Percentiles rank a stretch among this genome's conserved stretches.
Evolutionary conservation across 2,888 invertebrate genomes (phyloP).

Genomic region (Spilosoma lubricipeda): DNA sequence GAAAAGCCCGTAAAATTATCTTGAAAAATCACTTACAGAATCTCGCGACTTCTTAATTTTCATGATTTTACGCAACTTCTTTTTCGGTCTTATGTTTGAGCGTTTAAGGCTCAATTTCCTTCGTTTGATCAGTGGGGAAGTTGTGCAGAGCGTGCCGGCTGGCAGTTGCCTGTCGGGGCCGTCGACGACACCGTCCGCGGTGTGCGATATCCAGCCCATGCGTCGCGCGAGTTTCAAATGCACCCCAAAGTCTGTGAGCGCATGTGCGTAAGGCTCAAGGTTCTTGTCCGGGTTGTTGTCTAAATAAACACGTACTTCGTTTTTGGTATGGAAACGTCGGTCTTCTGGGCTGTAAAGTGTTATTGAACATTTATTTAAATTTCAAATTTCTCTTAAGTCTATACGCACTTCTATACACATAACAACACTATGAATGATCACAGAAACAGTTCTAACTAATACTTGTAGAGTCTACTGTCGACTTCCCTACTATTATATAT

Average conservation of each 20-base stretch:
- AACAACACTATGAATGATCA: neutral
- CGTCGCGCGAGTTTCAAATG: conserved; percentile 78
- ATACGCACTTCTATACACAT: neutral
- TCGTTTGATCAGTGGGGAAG: conserved; percentile 68
- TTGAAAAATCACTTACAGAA: conserved; percentile 12
- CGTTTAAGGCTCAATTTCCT: conserved; percentile 62
- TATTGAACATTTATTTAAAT: neutral
- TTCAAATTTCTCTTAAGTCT: neutral
- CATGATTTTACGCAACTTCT: conserved; percentile 51
- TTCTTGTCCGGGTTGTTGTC: conserved; percentile 58
- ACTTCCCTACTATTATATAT: too few species aligned
- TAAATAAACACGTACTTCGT: conserved; percentile 75
- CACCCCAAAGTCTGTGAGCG: conserved; percentile 77
- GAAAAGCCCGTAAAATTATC: neutral
- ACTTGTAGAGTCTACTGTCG: neutral
- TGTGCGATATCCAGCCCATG: conserved; percentile 75
- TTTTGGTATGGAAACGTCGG: conserved; percentile 76
- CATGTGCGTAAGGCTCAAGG: conserved; percentile 62
- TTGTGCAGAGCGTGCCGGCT: conserved; percentile 47
- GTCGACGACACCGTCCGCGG: conserved; percentile 57
- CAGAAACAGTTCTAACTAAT: neutral
- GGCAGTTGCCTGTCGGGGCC: conserved; percentile 55
- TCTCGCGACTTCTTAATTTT: conserved; percentile 38
- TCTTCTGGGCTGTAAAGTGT: conserved; percentile 72
- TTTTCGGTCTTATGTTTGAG: conserved; percentile 45